Percentiles rank a stretch among this genome's conserved stretches.
Evolutionary conservation across 2,888 invertebrate genomes (phyloP).

Genomic region (Calameuta pallipes): DNA sequence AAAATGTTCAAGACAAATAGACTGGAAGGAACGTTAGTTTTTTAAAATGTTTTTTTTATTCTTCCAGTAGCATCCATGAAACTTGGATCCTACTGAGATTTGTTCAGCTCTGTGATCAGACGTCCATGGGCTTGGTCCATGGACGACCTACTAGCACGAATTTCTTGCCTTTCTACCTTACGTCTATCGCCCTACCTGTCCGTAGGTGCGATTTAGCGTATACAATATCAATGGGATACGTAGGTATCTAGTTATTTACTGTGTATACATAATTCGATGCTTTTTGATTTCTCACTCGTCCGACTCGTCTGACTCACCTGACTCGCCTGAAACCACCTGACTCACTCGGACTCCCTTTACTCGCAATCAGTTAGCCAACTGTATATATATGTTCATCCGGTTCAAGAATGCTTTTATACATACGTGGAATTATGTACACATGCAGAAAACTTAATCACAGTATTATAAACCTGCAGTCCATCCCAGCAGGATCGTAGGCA

Average conservation of each 20-base stretch:
- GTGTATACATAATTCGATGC: background rate
- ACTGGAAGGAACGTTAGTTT: background rate
- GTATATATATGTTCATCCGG: background rate
- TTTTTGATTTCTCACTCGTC: background rate
- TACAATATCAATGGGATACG: background rate
- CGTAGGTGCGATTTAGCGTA: background rate
- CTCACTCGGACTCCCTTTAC: background rate
- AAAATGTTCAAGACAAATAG: background rate
- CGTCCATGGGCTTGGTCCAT: conserved; percentile 54
- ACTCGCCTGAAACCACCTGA: background rate
- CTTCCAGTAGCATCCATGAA: background rate
- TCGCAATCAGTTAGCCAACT: background rate
- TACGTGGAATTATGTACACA: background rate
- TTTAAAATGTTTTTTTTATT: background rate
- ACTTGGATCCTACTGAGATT: background rate
- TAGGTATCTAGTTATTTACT: background rate
- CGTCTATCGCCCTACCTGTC: conserved; percentile 12
- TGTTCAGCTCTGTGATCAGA: background rate
- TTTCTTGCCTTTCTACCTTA: conserved; percentile 51
- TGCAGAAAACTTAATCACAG: background rate
- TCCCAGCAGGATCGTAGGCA: background rate
- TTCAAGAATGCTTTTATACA: background rate
- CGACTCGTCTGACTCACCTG: background rate
- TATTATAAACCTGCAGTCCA: background rate
- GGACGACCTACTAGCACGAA: conserved; percentile 59